These are phyloP conservation scores for Hirtodrosophila confusa DNA, from an alignment of 2,888 invertebrate species.

Conservation along the genomic window DNA sequence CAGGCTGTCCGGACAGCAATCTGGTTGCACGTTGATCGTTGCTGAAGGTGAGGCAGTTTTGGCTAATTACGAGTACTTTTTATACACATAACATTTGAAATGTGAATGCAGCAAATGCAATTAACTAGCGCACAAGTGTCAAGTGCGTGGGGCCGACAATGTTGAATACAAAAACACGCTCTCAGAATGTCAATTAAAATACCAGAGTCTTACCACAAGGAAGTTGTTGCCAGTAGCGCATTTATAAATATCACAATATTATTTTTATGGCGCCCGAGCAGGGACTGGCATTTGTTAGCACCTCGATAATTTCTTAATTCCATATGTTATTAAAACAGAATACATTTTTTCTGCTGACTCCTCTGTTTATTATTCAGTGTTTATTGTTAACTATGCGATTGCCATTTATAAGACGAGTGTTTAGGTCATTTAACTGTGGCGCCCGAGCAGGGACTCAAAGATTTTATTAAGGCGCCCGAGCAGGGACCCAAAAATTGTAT, in stretches of 20 bases:
- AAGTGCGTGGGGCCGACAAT: constrained; percentile 40
- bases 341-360: no score
- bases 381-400: no score
- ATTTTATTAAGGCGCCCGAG: neutral
- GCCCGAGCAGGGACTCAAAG: neutral
- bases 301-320: no score
- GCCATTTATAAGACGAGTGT: no score
- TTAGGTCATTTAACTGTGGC: no score
- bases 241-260: neutral
- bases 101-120: constrained; percentile 26
- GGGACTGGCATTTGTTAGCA: no score
- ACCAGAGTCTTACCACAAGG: constrained; percentile 28
- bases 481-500: neutral
- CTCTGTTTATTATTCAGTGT: no score
- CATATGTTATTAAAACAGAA: no score
- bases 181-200: constrained; percentile 29
- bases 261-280: neutral
- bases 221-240: constrained; percentile 17
- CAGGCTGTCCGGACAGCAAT: constrained; percentile 11
- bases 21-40: constrained; percentile 11
- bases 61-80: constrained; percentile 22
- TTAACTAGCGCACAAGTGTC: constrained; percentile 41
- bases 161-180: constrained; percentile 16
- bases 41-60: constrained; percentile 48
- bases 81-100: constrained; percentile 26